Conservation (phyloP, 2,888 invertebrate genomes). For the Dysmachus trigonus region DNA sequence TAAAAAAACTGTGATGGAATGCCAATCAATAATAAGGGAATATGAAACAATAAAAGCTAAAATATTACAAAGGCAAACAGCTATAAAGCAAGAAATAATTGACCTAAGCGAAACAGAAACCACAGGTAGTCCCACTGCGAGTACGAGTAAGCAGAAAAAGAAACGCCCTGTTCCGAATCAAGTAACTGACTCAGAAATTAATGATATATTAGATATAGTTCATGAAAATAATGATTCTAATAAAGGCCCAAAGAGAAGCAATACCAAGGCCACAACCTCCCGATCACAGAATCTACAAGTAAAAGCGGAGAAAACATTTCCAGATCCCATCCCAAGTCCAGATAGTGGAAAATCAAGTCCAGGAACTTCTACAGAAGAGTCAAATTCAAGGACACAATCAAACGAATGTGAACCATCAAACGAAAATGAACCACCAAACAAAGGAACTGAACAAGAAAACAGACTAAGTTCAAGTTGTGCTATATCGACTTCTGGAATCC, state of each 20-base stretch:
- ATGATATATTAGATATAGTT: constrained; percentile 44
- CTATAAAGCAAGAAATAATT: constrained; percentile 44
- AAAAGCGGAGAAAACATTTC: not conserved
- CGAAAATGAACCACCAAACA: no score
- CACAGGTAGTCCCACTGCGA: not conserved
- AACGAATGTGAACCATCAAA: no score
- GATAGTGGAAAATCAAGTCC: no score
- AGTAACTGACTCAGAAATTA: constrained; percentile 45
- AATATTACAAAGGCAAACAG: constrained; percentile 8
- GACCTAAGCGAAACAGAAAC: constrained; percentile 14
- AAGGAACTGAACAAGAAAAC: not conserved
- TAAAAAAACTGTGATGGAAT: constrained; percentile 45
- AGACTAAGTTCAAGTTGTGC: not conserved
- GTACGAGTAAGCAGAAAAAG: not conserved
- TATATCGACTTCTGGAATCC: not conserved
- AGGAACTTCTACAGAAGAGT: not conserved
- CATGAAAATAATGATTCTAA: constrained; percentile 6
- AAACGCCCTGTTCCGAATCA: not conserved
- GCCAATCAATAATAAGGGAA: constrained; percentile 44
- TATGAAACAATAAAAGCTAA: constrained; percentile 41
- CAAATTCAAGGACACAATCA: no score
- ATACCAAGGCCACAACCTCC: not conserved
- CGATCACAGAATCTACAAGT: not conserved
- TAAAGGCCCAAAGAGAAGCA: not conserved
- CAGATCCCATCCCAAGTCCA: no score